Evolutionary conservation across 2,797 vertebrate species (phyloP).

Genomic region (Danio tinwini): DNA sequence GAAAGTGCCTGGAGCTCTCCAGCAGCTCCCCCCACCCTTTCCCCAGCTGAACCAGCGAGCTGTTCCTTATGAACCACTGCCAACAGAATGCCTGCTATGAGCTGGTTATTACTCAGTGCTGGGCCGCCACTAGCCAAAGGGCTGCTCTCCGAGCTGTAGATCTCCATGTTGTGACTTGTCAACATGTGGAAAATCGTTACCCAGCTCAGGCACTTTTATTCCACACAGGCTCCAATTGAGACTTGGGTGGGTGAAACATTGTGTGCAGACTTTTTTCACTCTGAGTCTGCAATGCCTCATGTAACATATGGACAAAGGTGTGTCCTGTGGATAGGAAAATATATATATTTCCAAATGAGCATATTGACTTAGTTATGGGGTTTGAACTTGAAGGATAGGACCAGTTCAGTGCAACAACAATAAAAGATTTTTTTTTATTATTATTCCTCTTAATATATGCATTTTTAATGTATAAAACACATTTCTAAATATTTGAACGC

Average conservation of each 20-base stretch:
- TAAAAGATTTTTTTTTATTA: not conserved
- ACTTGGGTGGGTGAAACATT: slow-evolving; percentile 62
- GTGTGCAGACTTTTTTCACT: slow-evolving; percentile 55
- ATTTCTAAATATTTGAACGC: too few relatives aligned
- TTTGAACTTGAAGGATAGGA: slow-evolving; percentile 32
- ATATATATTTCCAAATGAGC: slow-evolving; percentile 1
- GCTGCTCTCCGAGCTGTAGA: slow-evolving; percentile 82
- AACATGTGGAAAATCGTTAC: slow-evolving; percentile 83
- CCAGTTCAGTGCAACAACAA: not conserved
- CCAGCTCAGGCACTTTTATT: slow-evolving; percentile 77
- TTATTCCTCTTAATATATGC: not conserved
- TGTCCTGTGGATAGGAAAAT: not conserved
- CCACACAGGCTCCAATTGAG: slow-evolving; percentile 64
- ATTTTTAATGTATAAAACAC: too few relatives aligned
- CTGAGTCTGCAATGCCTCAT: slow-evolving; percentile 28
- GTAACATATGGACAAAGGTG: slow-evolving; percentile 35
- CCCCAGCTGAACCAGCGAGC: slow-evolving; percentile 82
- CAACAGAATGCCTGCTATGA: slow-evolving; percentile 82
- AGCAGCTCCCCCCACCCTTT: slow-evolving; percentile 74
- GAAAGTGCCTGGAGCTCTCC: slow-evolving; percentile 82
- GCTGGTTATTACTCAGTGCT: slow-evolving; percentile 82
- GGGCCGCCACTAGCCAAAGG: slow-evolving; percentile 80
- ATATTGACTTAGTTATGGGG: not conserved
- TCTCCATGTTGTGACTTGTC: slow-evolving; percentile 85
- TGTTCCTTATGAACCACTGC: slow-evolving; percentile 82